Percentiles rank a stretch among this genome's conserved stretches.
Evolutionary conservation across 2,888 invertebrate species (phyloP).

Genomic region (Philhelius pedissequus): DNA sequence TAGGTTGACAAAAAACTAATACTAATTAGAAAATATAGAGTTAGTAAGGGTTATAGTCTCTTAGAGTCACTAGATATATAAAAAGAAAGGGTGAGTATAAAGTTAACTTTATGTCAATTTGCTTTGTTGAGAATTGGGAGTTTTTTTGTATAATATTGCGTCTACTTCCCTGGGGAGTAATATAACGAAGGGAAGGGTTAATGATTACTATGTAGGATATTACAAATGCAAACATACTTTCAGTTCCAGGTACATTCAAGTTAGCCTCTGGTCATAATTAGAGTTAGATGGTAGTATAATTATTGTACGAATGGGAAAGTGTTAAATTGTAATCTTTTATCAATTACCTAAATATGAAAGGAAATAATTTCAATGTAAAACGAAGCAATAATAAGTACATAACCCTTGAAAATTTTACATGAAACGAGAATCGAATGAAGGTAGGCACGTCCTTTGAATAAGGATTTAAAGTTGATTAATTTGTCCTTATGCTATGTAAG

Average conservation of each 20-base stretch:
- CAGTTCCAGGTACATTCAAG: not conserved
- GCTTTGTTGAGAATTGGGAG: not conserved
- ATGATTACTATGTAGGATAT: not conserved
- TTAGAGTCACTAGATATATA: not conserved
- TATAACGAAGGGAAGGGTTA: conserved; percentile 20
- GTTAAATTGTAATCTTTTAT: conserved; percentile 9
- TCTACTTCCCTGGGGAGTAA: not conserved
- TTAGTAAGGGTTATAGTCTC: conserved; percentile 42
- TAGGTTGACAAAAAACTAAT: conserved; percentile 48
- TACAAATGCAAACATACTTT: not conserved
- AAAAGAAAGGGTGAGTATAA: not conserved
- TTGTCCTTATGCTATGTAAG: too few relatives aligned
- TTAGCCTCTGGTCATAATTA: conserved; percentile 4
- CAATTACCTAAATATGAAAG: conserved; percentile 1
- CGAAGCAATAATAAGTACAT: too few relatives aligned
- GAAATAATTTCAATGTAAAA: conserved; percentile 4
- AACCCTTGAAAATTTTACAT: too few relatives aligned
- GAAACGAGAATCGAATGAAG: not conserved
- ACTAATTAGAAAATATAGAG: conserved; percentile 42
- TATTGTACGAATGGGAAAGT: conserved; percentile 5
- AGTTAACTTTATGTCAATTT: conserved; percentile 43
- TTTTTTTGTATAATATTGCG: not conserved
- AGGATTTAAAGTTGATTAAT: too few relatives aligned
- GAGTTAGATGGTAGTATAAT: not conserved
- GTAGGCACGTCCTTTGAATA: not conserved